Evolutionary conservation across 2,888 invertebrate genomes (phyloP).

Genomic region (Willowsia nigromaculata): DNA sequence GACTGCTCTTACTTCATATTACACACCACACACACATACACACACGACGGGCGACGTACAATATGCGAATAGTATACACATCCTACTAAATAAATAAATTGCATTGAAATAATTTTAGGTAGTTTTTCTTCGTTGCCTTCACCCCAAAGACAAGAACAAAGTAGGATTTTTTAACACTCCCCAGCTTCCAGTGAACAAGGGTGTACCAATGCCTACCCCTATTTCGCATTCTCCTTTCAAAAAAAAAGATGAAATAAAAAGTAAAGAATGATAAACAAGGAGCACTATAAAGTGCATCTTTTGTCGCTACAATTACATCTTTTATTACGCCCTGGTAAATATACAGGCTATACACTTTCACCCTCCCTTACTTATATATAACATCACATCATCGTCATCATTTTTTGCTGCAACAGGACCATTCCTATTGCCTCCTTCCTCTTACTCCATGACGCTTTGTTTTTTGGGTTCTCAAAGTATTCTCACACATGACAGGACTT

Average conservation of each 20-base stretch:
- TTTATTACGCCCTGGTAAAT: neutral
- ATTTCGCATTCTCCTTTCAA: neutral
- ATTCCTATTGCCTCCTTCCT: neutral
- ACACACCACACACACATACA: conserved; percentile 3
- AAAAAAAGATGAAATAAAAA: neutral
- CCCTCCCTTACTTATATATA: neutral
- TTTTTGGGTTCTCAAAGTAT: conserved; percentile 28
- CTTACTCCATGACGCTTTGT: neutral
- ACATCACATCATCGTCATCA: neutral
- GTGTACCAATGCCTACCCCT: neutral
- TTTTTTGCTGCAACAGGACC: conserved; percentile 34
- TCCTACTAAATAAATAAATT: conserved; percentile 15
- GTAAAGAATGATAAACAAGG: conserved; percentile 25
- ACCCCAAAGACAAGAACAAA: neutral
- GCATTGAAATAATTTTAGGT: neutral
- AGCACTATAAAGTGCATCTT: conserved; percentile 48
- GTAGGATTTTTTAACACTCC: neutral
- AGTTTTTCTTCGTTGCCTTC: neutral
- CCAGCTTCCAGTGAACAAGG: neutral
- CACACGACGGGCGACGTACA: neutral
- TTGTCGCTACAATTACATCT: conserved; percentile 44
- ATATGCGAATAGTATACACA: neutral
- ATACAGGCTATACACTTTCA: neutral
- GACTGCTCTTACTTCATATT: conserved; percentile 31
- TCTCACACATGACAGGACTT: conserved; percentile 62